These are phyloP conservation scores for Sarotherodon lohbergeri DNA, from an alignment of 2,113 vertebrate genomes.

Conservation along the genomic window DNA sequence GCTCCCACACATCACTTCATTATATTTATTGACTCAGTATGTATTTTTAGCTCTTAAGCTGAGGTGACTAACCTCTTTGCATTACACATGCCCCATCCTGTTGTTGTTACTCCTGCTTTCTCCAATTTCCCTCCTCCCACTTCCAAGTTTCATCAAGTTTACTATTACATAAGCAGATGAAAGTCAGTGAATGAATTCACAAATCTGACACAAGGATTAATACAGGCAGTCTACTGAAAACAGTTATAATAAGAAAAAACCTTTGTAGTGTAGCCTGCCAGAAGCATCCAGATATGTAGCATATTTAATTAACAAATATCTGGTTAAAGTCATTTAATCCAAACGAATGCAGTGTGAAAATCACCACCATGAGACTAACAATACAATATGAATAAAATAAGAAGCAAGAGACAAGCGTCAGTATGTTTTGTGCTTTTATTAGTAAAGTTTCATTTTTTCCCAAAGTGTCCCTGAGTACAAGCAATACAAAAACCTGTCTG, in stretches of 20 bases:
- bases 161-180: neutral
- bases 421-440: neutral
- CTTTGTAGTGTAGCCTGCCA: neutral
- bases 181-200: neutral
- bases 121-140: neutral
- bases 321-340: neutral
- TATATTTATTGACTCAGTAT: neutral
- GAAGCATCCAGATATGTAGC: neutral
- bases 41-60: neutral
- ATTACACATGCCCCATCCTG: neutral
- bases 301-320: neutral
- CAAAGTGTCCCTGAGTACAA: neutral
- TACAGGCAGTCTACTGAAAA: neutral
- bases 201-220: neutral
- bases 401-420: neutral
- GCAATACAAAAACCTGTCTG: neutral
- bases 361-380: neutral
- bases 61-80: neutral
- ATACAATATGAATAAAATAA: neutral
- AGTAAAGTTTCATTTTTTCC: neutral
- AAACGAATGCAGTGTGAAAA: neutral
- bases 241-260: neutral
- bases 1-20: neutral
- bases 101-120: neutral
- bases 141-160: neutral